Base-by-base conservation (phyloP, 2,797 vertebrate genomes). In the Knipowitschia caucasica region DNA sequence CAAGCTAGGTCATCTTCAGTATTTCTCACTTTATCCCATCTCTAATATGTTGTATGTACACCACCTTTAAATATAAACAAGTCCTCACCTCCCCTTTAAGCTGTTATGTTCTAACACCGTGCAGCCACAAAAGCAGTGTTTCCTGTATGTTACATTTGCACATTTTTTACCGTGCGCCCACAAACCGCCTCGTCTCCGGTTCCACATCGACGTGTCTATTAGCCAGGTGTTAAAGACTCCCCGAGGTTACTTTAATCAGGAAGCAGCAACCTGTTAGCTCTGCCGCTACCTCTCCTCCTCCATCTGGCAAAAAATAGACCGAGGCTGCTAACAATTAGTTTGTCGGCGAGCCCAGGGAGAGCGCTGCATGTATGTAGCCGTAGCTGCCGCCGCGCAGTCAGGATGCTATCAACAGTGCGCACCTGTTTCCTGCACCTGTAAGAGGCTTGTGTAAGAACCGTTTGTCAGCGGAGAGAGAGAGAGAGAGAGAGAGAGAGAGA, bases 351-450 rank as follows among this genome's bases (percentile, higher is more conserved):
- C 86, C 68, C 82, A 23, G 77, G 67, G 79, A 80, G 71, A 59
- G 73, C 74, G 71, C 61, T n/a, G 84, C 90, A n/a, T n/a, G n/a
- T n/a, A n/a, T n/a, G n/a, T n/a, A n/a, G n/a, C n/a, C n/a, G n/a
- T 81, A 82, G 69, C 70, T 51, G 26, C 59, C 62, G 10, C 57
- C 54, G 42, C 51, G 69, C 81, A 78, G n/a, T 14, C 79, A 72
- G 85, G 77, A 59, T 14, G 62, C 67, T 74, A 88, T 94, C 90
- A 94, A 93, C 92, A 92, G 92, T 69, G 86, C 89, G 81, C 93
- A 94, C 92, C 93, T 93, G 93, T 90, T 95, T 94, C 91, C 92
- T 86, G 87, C 89, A 90, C 87, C 88, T 90, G 88, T 86, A 80
- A 64, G 80, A 81, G 85, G 83, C 36, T 89, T 81, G 87, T 91